Percentiles rank a stretch among this genome's conserved stretches.
Evolutionary conservation across 2,797 vertebrate species (phyloP).

Genomic region (Gallirallus australis): DNA sequence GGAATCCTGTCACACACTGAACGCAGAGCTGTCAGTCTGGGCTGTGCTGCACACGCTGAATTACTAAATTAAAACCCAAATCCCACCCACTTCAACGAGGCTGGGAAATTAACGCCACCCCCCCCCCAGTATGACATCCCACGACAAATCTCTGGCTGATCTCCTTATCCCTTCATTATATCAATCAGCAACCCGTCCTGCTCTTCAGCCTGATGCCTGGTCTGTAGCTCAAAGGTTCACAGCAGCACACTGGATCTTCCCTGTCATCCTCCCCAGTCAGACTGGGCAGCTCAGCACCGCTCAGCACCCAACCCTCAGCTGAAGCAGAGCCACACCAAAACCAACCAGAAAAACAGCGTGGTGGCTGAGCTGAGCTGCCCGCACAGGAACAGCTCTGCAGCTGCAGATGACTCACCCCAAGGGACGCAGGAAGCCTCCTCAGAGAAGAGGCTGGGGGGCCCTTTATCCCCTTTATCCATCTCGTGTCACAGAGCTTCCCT

Average conservation of each 20-base stretch:
- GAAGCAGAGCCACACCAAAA: not conserved
- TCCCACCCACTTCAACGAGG: not conserved
- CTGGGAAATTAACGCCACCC: not conserved
- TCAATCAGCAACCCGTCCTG: not conserved
- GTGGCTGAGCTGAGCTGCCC: not conserved
- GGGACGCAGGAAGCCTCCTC: not conserved
- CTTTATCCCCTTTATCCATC: not conserved
- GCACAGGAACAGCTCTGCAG: not conserved
- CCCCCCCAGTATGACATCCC: too few species aligned
- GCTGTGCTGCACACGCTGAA: fast-evolving
- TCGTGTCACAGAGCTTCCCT: not conserved
- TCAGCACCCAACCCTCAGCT: not conserved
- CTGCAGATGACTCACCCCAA: not conserved
- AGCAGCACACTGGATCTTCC: not conserved
- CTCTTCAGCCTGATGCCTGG: not conserved
- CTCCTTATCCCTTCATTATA: not conserved
- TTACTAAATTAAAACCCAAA: not conserved
- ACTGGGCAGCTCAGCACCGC: not conserved
- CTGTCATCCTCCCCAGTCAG: fast-evolving
- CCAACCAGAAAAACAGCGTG: not conserved
- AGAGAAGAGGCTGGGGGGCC: not conserved
- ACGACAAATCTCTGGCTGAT: not conserved
- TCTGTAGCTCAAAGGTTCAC: not conserved
- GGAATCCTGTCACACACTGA: not conserved
- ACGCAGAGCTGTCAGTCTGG: not conserved